A percentile compares a stretch with the other conserved stretches of the same genome.
Evolutionary conservation across 2,113 vertebrate genomes (phyloP).

Genomic region (Leptobrachium ailaonicum): DNA sequence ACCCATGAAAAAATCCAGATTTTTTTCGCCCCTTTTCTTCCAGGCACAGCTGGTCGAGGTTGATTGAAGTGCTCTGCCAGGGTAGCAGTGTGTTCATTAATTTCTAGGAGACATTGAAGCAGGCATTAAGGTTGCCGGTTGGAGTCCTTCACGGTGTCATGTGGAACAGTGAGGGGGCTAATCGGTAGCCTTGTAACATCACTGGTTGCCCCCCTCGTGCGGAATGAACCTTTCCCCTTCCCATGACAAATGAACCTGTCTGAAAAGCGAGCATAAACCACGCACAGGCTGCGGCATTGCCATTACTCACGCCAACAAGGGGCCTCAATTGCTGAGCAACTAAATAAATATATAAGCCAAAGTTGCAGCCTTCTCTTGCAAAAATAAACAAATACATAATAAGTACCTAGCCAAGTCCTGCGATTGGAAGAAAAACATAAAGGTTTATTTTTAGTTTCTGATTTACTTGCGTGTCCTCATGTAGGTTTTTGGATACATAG

Average conservation of each 20-base stretch:
- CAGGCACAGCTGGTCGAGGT: constrained; percentile 77
- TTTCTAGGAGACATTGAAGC: constrained; percentile 82
- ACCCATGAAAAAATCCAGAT: constrained; percentile 33
- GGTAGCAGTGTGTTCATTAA: constrained; percentile 79
- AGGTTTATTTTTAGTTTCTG: constrained; percentile 65
- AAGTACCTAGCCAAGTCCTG: constrained; percentile 65
- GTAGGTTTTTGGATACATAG: constrained; percentile 54
- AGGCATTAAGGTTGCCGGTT: constrained; percentile 79
- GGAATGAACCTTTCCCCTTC: constrained; percentile 82
- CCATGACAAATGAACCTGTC: constrained; percentile 82
- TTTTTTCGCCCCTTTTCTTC: constrained; percentile 52
- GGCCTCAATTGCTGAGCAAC: constrained; percentile 75
- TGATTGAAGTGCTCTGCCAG: constrained; percentile 85
- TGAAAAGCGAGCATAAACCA: constrained; percentile 76
- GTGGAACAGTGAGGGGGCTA: constrained; percentile 80
- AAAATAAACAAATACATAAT: constrained; percentile 69
- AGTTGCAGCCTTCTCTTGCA: constrained; percentile 63
- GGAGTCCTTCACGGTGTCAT: constrained; percentile 82
- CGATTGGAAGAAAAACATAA: constrained; percentile 53
- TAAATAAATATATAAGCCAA: constrained; percentile 65
- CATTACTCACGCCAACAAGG: constrained; percentile 77
- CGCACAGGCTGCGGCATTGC: constrained; percentile 74
- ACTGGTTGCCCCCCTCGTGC: constrained; percentile 81
- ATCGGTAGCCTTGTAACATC: constrained; percentile 84
- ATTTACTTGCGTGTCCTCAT: constrained; percentile 52